phyloP scores from a whole-genome alignment of 1,140 invertebrate genomes.

The Panonychus citri region DNA sequence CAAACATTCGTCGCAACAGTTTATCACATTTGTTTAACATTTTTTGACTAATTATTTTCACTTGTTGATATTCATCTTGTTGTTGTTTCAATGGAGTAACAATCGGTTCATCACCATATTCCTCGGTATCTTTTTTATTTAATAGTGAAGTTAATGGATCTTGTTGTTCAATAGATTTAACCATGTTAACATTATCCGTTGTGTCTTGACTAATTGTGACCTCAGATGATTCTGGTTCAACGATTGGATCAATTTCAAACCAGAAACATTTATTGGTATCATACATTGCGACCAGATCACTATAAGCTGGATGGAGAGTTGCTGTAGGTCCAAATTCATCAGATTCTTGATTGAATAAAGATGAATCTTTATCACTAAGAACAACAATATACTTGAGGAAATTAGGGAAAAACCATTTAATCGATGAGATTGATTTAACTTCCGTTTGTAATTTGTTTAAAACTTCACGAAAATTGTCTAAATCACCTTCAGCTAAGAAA shows the following conservation, averaged over 20 bases:
- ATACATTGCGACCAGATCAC: background rate
- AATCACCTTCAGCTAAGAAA: slow-evolving; percentile 7
- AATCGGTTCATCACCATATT: background rate
- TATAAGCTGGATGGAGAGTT: slow-evolving; percentile 2
- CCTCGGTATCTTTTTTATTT: background rate
- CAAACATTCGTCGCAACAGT: slow-evolving; percentile 5
- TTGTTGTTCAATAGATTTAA: background rate
- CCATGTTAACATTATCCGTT: background rate
- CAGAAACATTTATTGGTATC: background rate
- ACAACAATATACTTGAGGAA: slow-evolving; percentile 7
- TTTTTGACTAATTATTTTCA: background rate
- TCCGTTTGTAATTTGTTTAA: background rate
- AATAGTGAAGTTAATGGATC: background rate
- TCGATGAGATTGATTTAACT: background rate
- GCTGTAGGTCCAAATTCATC: background rate
- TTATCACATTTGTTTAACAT: background rate
- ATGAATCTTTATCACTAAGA: slow-evolving; percentile 4
- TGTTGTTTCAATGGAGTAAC: background rate
- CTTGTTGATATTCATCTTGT: too few relatives aligned
- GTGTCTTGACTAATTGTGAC: background rate
- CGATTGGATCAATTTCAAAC: background rate
- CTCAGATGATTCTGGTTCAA: background rate
- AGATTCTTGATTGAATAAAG: background rate
- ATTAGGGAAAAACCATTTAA: background rate
- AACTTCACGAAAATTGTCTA: slow-evolving; percentile 6